phyloP scores from a whole-genome alignment of 2,888 invertebrate species.

The Drosophila formosana region DNA sequence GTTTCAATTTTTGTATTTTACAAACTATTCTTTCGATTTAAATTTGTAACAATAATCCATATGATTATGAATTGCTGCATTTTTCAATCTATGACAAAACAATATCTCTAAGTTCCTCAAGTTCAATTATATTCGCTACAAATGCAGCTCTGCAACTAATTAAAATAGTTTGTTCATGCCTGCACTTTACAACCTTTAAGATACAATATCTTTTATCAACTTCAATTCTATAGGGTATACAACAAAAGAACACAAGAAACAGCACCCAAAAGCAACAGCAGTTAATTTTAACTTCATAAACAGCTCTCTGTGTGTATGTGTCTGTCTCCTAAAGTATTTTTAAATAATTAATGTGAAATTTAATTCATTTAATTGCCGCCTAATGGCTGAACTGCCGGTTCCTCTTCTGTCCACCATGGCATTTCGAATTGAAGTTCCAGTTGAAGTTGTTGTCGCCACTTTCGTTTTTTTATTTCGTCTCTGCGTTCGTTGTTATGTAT shows the following conservation, averaged over 20 bases:
- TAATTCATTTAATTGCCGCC: conserved; percentile 71
- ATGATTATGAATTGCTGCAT: too few relatives aligned
- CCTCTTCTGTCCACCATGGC: conserved; percentile 18
- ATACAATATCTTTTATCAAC: not conserved
- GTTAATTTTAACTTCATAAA: conserved; percentile 50
- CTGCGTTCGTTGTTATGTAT: conserved; percentile 5
- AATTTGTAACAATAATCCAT: too few relatives aligned
- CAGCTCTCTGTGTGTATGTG: conserved; percentile 29
- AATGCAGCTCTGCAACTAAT: too few relatives aligned
- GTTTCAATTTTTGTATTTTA: too few relatives aligned
- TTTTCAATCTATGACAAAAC: too few relatives aligned
- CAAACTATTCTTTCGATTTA: too few relatives aligned
- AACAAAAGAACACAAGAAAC: conserved; percentile 8
- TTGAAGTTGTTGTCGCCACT: conserved; percentile 47
- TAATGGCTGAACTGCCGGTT: conserved; percentile 47
- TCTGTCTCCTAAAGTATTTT: conserved; percentile 33
- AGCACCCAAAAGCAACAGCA: conserved; percentile 25
- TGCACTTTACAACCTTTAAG: not conserved
- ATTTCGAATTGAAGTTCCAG: conserved; percentile 14
- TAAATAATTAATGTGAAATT: conserved; percentile 72
- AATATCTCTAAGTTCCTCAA: too few relatives aligned
- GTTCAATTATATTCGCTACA: too few relatives aligned
- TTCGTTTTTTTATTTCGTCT: conserved; percentile 40
- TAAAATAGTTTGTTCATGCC: not conserved
- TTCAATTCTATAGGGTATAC: not conserved